Evolutionary conservation across 2,113 vertebrate species (phyloP), one percentile per base, ranked within the genome.

Genomic region (Tachysurus vachellii): DNA sequence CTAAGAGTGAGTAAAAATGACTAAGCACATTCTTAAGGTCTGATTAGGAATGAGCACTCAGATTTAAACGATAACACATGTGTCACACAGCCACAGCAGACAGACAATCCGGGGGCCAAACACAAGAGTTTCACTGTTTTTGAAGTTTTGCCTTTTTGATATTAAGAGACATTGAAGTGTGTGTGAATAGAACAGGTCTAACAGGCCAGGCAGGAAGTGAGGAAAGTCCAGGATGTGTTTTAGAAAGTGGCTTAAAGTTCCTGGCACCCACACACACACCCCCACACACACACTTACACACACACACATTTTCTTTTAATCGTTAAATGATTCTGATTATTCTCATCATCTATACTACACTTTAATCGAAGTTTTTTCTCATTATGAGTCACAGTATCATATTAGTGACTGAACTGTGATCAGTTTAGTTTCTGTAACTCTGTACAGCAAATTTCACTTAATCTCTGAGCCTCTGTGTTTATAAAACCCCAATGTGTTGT

Each of bases 161-260:
- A 28, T n/a, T 56, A 12, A 42, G 44, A 31, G 56, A 9, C 36
- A 61, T 61, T 47, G 31, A 26, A 17, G 28, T n/a, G 31, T 44
- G 4, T 13, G 64, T 76, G 66, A 81, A 86, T 28, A 82, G 82
- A 50, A 84, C 89, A 80, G 62, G 89, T 88, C 68, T 31, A 44
- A 88, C 89, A 81, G 68, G 87, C 64, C 36, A 80, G 73, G 53
- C 89, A 83, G 87, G 89, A 90, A 77, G 64, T 82, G 66, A 84
- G 50, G 28, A 68, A 68, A 13, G 50, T 86, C 76, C 87, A 86
- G 89, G 89, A 90, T 88, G 50, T 86, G 76, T 83, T 71, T 2
- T 0, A 80, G 66, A 75, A 44, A 80, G 80, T 31, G 50, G 44
- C 50, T n/a, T 76, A 23, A 13, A 42, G 31, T 71, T 84, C 62